These are phyloP conservation scores for Macaria liturata DNA, from an alignment of 2,888 invertebrate species.

Conservation along the genomic window DNA sequence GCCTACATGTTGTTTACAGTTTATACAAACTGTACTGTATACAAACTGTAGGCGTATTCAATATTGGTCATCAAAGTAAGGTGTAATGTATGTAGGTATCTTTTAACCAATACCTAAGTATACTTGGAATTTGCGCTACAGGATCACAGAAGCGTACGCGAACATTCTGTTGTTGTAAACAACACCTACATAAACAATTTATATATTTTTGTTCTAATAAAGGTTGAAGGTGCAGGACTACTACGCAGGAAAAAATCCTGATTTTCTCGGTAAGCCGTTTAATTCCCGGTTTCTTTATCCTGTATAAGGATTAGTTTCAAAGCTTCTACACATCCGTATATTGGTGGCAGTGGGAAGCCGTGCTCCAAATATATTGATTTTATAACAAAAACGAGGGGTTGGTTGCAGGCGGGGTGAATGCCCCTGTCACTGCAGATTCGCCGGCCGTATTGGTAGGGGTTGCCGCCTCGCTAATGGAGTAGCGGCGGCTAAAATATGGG, in stretches of 20 bases:
- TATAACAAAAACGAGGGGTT: slow-evolving; percentile 81
- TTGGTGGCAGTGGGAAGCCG: slow-evolving; percentile 57
- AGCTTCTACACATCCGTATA: slow-evolving; percentile 43
- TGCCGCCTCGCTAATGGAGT: slow-evolving; percentile 77
- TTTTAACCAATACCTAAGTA: too few species aligned
- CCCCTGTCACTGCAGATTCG: slow-evolving; percentile 80
- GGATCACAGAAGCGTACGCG: too few species aligned
- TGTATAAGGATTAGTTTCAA: slow-evolving; percentile 36
- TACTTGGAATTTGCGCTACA: too few species aligned
- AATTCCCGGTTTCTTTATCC: slow-evolving; percentile 24
- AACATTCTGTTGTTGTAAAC: too few species aligned
- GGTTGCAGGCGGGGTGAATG: slow-evolving; percentile 77
- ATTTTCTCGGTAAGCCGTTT: too few species aligned
- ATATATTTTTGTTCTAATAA: too few species aligned
- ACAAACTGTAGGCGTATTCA: too few species aligned
- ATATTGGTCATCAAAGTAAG: slow-evolving; percentile 2
- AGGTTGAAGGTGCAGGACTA: too few species aligned
- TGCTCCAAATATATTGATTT: slow-evolving; percentile 80
- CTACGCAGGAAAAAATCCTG: too few species aligned
- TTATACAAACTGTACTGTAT: too few species aligned
- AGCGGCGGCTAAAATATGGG: slow-evolving; percentile 75
- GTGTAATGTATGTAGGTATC: background rate
- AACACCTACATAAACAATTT: too few species aligned
- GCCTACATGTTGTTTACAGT: slow-evolving; percentile 10
- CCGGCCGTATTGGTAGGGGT: slow-evolving; percentile 74